Percentiles rank a stretch among this genome's conserved stretches.
phyloP scores from a whole-genome alignment of 2,888 invertebrate genomes.

The Cheilosia vernalis region DNA sequence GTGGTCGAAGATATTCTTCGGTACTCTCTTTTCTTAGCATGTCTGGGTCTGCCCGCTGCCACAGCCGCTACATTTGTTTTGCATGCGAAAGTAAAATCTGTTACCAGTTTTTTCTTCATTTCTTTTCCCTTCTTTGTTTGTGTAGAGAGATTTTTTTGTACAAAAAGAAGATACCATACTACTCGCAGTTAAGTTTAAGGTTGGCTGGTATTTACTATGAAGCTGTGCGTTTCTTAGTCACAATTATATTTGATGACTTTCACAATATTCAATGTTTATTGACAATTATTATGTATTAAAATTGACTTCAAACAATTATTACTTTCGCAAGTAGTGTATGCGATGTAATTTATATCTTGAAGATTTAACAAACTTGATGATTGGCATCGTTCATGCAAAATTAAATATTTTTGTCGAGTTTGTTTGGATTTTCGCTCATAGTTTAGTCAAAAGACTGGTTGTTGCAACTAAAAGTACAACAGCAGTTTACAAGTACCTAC shows the following conservation, averaged over 20 bases:
- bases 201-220: constrained; percentile 52
- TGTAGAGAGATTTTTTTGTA: constrained; percentile 50
- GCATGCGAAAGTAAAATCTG: constrained; percentile 72
- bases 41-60: too few relatives aligned
- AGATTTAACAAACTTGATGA: neutral
- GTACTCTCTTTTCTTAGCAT: constrained; percentile 50
- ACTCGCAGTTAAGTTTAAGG: constrained; percentile 60
- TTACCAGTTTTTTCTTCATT: constrained; percentile 65
- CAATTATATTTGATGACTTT: constrained; percentile 56
- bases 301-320: neutral
- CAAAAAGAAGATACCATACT: constrained; percentile 27
- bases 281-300: constrained; percentile 28
- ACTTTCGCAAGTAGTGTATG: too few relatives aligned
- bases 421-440: neutral
- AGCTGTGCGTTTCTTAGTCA: constrained; percentile 53
- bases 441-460: too few relatives aligned
- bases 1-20: constrained; percentile 62
- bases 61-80: constrained; percentile 61
- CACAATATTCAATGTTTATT: constrained; percentile 65
- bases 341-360: neutral
- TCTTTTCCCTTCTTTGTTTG: constrained; percentile 36
- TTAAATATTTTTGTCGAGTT: neutral
- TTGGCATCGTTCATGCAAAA: neutral
- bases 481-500: too few relatives aligned
- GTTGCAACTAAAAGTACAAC: too few relatives aligned